Evolutionary conservation across 2,113 vertebrate species (phyloP).

Genomic region (Atractosteus spatula): DNA sequence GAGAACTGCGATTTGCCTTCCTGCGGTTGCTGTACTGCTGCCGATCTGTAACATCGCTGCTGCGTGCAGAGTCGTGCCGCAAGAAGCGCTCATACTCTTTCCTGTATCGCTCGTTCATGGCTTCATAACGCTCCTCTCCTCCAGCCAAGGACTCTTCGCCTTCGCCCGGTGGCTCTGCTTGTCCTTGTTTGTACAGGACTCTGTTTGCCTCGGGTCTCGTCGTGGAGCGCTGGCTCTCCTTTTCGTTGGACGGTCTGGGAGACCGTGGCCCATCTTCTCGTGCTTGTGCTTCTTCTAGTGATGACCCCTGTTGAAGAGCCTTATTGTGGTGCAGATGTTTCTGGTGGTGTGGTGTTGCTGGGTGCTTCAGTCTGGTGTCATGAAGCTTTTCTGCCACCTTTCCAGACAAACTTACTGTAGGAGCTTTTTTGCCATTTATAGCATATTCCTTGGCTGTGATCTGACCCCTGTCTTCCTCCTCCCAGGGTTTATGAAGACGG

Average conservation of each 20-base stretch:
- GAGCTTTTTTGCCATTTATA: conserved; percentile 14
- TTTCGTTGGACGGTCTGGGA: background rate
- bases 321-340: background rate
- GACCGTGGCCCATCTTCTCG: conserved; percentile 2
- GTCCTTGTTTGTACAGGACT: background rate
- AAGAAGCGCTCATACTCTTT: conserved; percentile 9
- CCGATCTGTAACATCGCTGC: conserved; percentile 4
- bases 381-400: background rate
- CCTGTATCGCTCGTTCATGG: background rate
- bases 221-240: background rate
- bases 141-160: conserved; percentile 9
- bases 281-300: background rate
- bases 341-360: conserved; percentile 36
- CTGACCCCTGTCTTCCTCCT: background rate
- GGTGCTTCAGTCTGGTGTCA: conserved; percentile 15
- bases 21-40: background rate
- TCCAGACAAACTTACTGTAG: conserved; percentile 11
- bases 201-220: too few relatives aligned
- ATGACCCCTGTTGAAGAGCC: conserved; percentile 27
- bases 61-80: conserved; percentile 6
- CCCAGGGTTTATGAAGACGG: background rate
- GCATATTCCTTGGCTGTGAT: conserved; percentile 33
- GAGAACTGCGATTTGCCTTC: conserved; percentile 1
- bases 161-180: background rate
- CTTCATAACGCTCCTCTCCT: conserved; percentile 2